Evolutionary conservation across 2,888 invertebrate species (phyloP).

Genomic region (Carterocephalus palaemon): DNA sequence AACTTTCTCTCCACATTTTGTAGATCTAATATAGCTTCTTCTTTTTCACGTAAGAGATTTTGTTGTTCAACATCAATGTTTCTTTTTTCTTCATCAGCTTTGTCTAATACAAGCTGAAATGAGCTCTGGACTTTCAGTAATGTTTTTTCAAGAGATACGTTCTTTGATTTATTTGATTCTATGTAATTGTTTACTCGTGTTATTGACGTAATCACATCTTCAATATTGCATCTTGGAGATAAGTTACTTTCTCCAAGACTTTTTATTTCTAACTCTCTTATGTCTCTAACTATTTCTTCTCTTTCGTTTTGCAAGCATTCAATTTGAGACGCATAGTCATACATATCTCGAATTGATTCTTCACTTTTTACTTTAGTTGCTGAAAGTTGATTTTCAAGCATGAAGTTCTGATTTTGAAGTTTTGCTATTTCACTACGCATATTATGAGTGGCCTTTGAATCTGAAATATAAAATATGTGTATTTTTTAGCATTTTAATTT

Average conservation of each 20-base stretch:
- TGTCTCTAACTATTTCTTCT: constrained; percentile 51
- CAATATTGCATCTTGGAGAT: constrained; percentile 43
- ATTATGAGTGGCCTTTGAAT: constrained; percentile 68
- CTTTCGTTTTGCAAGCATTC: constrained; percentile 51
- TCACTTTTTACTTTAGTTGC: constrained; percentile 44
- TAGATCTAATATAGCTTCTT: constrained; percentile 55
- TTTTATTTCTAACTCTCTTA: constrained; percentile 57
- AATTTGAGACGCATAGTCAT: constrained; percentile 48
- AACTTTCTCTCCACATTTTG: constrained; percentile 50
- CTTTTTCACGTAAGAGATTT: constrained; percentile 62
- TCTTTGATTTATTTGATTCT: constrained; percentile 46
- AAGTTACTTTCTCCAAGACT: constrained; percentile 56
- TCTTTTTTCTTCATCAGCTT: constrained; percentile 66
- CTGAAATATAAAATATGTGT: constrained; percentile 43
- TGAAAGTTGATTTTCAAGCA: constrained; percentile 50
- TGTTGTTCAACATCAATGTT: constrained; percentile 64
- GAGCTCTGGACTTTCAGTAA: constrained; percentile 58
- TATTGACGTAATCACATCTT: constrained; percentile 52
- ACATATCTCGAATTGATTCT: constrained; percentile 44
- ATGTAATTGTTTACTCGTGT: constrained; percentile 50
- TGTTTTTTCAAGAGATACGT: constrained; percentile 50
- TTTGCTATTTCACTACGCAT: constrained; percentile 63
- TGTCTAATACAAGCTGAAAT: constrained; percentile 58
- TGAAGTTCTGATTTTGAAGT: constrained; percentile 48
- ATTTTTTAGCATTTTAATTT: no score